These are phyloP conservation scores for Drosophila tristis DNA, from an alignment of 1,140 invertebrate genomes.

Conservation along the genomic window DNA sequence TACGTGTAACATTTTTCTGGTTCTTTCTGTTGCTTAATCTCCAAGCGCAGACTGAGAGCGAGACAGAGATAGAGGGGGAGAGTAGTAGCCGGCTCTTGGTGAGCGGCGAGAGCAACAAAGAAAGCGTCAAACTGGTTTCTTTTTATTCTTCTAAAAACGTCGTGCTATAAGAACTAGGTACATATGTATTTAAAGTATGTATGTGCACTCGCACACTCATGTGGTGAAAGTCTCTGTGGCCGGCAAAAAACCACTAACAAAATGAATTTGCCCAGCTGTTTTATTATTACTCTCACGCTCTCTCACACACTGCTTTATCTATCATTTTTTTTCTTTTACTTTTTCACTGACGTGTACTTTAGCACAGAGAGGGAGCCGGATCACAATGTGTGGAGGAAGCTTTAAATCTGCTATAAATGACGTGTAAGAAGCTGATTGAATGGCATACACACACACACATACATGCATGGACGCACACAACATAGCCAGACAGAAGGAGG, in stretches of 20 bases:
- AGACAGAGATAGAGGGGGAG: not conserved
- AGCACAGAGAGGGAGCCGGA: not conserved
- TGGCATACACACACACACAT: constrained; percentile 14
- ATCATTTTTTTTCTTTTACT: constrained; percentile 24
- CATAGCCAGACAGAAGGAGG: constrained; percentile 9
- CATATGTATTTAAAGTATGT: no score
- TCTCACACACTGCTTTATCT: not conserved
- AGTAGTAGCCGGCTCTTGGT: constrained; percentile 33
- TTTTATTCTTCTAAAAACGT: not conserved
- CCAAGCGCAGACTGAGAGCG: constrained; percentile 2
- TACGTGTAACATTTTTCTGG: constrained; percentile 81
- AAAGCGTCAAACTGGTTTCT: constrained; percentile 54
- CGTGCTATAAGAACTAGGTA: no score
- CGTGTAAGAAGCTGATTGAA: constrained; percentile 75
- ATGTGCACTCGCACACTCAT: constrained; percentile 12
- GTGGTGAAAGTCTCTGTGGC: constrained; percentile 55
- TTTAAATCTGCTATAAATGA: constrained; percentile 63
- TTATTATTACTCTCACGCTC: constrained; percentile 9
- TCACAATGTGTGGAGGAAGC: constrained; percentile 11
- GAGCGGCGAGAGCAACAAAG: constrained; percentile 9
- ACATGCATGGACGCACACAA: constrained; percentile 11
- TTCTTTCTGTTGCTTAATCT: constrained; percentile 45
- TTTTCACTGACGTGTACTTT: constrained; percentile 61
- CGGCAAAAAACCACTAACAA: not conserved
- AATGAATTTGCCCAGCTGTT: constrained; percentile 58